Percentiles rank a stretch among this genome's conserved stretches.
phyloP scores from a whole-genome alignment of 2,113 vertebrate genomes.

The Pheucticus melanocephalus region DNA sequence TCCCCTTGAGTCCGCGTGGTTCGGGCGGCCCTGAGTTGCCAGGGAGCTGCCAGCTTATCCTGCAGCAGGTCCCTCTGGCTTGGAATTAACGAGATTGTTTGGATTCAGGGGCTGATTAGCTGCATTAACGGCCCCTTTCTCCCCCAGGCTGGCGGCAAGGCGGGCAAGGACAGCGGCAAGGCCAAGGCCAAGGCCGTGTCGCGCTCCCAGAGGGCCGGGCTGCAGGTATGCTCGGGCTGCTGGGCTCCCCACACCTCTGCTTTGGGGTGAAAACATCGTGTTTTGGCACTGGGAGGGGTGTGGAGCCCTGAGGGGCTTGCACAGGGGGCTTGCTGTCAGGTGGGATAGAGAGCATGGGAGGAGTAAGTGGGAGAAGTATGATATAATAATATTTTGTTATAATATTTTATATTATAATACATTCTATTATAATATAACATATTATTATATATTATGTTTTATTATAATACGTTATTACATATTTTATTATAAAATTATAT shows the following conservation, averaged over 20 bases:
- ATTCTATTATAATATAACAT: too few species aligned
- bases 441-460: too few species aligned
- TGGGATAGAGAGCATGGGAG: not conserved
- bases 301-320: accelerated
- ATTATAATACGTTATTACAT: too few species aligned
- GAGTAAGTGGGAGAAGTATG: not conserved
- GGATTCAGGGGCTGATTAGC: not conserved
- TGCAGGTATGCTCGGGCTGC: conserved; percentile 78
- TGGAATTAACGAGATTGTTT: not conserved
- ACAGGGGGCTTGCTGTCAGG: not conserved
- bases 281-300: not conserved
- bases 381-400: not conserved
- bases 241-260: accelerated
- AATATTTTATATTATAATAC: too few species aligned
- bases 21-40: not conserved
- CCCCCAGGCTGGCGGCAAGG: conserved; percentile 93
- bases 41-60: not conserved
- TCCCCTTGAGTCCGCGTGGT: accelerated
- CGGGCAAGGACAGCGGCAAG: conserved; percentile 98
- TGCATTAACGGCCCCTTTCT: not conserved
- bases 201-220: conserved; percentile 93
- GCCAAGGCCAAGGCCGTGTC: conserved; percentile 98
- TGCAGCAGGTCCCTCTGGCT: not conserved
- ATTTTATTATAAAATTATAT: too few species aligned
- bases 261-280: accelerated